Base-by-base conservation (phyloP, 2,888 invertebrate species). In the Drosophila ustulata region DNA sequence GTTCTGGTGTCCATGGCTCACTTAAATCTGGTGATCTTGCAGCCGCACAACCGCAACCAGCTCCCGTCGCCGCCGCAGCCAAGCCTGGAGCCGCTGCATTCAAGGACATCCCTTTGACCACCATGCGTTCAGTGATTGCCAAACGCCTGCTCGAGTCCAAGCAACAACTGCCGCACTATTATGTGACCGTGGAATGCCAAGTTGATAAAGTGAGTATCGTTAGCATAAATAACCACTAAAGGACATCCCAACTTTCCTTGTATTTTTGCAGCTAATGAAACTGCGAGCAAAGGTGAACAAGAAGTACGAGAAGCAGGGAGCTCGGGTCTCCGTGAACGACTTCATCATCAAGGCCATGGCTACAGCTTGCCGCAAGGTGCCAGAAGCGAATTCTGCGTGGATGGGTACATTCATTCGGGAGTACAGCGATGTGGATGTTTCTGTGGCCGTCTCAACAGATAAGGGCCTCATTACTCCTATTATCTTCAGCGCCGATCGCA, bases 401-500 rank as follows among this genome's bases (percentile, higher is more conserved):
- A 95, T 98, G 95, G 98, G 97, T 61, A 94, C 96, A 5, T 95
- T 95, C 86, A 98, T 99, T 89, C 95, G 99, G 93, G 97, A 98
- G 97, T 98, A 93, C 91, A 95, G 96, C 52, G 95, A 96, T 86
- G 99, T 99, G 8, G 99, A 99, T 92, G 96, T 99, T 1, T 97
- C 97, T 88, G 97, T 99, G 65, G 99, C 99, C 1, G 99, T 99
- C 4, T 97, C 98, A 68, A 99, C 99, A 0, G 97, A 98, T 4
- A 94, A 95, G 71, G 99, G 99, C 0, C 94, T 99, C 8, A 98
- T 99, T 70, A 99, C 99, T 1, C 99, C 99, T 1, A 99, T 99
- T 80, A 94, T 99, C 11, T 97, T 97, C 92, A 95, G 95, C 90
- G 98, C 98, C 0, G 97, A 99, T 90, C 94, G 95, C 46, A 98